Evolutionary conservation across 2,797 vertebrate species (phyloP), one percentile per base, ranked within the genome.

Genomic region (Parambassis ranga): DNA sequence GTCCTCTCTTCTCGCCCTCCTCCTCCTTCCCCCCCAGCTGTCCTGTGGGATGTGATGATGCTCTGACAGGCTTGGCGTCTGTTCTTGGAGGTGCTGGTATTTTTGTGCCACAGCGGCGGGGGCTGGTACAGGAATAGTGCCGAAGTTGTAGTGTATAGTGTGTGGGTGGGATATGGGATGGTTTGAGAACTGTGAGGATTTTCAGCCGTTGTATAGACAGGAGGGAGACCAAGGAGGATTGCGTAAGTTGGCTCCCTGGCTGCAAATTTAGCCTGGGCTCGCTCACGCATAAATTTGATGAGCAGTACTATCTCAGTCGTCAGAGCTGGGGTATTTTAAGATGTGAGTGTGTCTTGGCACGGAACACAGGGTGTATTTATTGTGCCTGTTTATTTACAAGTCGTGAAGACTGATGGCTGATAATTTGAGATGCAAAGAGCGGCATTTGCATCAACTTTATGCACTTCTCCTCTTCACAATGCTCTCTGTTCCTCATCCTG

Each of bases 11-110:
- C 44, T 3, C 28, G 1, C 41, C 19, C 1, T 7, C 61, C 46
- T 7, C 31, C 13, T 32, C 72, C 46, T 31, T 4, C 14, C 44
- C 59, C 69, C 85, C 64, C 62, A 74, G 74, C 67, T 77, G 76
- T 77, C 89, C 79, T 66, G 85, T 88, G 88, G 85, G 88, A 85
- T 68, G 86, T 49, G 77, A 87, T 85, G 88, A 89, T 85, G 86
- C 86, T 81, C 68, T 90, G 87, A 90, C 89, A 84, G 70, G 82
- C 84, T 84, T 75, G 75, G 87, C 65, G 82, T 91, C 90, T 90
- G 89, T 90, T 92, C 86, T 83, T 88, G 79, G 79, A 90, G 88
- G 83, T 87, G 79, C 84, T 85, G 87, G 81, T 90, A 89, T 91
- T 92, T 91, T 69, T 63, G 80, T 79, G 81, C 77, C 73, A 68